These are phyloP conservation scores for Crossoptilon crossoptilon DNA, from an alignment of 2,797 vertebrate genomes.

Conservation along the genomic window DNA sequence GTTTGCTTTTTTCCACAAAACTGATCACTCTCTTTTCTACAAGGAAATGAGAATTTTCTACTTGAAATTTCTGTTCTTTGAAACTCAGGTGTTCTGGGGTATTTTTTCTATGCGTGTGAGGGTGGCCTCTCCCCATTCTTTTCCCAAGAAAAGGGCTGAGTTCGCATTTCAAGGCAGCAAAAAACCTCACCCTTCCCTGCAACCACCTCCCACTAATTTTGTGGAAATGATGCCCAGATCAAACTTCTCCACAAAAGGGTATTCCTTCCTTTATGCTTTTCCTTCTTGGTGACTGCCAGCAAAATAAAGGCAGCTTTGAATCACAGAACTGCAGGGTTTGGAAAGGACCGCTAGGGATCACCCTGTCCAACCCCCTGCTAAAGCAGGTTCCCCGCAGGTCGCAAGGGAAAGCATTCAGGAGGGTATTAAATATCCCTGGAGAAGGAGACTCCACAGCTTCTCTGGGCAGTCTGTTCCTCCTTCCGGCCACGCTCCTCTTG, in stretches of 20 bases:
- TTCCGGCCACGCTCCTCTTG: too few species aligned
- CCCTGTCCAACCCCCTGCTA: too few species aligned
- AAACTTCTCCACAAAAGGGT: not conserved
- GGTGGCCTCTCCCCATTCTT: too few species aligned
- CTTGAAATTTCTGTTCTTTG: not conserved
- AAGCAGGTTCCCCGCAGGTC: too few species aligned
- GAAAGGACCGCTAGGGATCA: too few species aligned
- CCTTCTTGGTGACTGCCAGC: not conserved
- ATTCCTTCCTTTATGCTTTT: not conserved
- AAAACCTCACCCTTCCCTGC: too few species aligned
- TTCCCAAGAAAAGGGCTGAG: not conserved
- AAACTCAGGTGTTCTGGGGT: too few species aligned
- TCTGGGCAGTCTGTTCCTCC: too few species aligned
- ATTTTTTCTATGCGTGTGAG: not conserved
- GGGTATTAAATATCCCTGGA: too few species aligned
- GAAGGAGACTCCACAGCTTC: too few species aligned
- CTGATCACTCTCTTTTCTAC: not conserved
- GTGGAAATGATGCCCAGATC: not conserved
- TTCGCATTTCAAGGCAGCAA: not conserved
- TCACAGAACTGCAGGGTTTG: too few species aligned
- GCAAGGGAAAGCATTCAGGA: too few species aligned
- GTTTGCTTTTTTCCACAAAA: not conserved
- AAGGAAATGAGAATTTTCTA: not conserved
- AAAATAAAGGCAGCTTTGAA: not conserved
- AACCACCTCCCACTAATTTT: not conserved